A percentile compares a stretch with the other conserved stretches of the same genome.
Evolutionary conservation across 30 jellyfish, hydroid and myxozoan species (phyloP).

Genomic region (Clytia hemisphaerica): DNA sequence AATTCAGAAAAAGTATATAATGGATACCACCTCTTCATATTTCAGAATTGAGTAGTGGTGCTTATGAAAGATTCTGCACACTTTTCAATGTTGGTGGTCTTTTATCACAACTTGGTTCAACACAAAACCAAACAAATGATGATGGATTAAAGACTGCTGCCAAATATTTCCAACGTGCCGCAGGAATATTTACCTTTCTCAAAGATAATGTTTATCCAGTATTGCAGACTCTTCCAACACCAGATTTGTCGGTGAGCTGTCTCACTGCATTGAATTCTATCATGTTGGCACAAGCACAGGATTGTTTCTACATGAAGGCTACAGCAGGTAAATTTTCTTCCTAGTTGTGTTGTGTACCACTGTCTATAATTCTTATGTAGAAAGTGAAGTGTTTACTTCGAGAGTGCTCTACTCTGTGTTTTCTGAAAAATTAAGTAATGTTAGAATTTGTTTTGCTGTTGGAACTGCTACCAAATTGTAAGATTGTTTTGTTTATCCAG

Average conservation of each 20-base stretch:
- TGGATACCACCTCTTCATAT: not conserved
- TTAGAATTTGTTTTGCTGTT: too few relatives aligned
- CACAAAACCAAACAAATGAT: conserved; percentile 68
- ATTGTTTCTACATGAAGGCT: conserved; percentile 83
- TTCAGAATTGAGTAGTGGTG: conserved; percentile 86
- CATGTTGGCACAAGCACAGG: conserved; percentile 98
- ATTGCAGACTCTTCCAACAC: conserved; percentile 77
- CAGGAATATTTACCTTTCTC: conserved; percentile 73
- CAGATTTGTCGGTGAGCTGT: conserved; percentile 84
- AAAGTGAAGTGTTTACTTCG: too few relatives aligned
- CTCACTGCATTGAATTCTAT: conserved; percentile 68
- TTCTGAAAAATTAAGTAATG: too few relatives aligned
- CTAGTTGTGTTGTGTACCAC: too few relatives aligned
- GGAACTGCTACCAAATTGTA: too few relatives aligned
- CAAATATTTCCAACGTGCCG: conserved; percentile 83
- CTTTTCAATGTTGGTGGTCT: conserved; percentile 81
- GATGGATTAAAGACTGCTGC: conserved; percentile 96
- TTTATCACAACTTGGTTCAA: conserved; percentile 68
- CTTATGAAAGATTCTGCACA: conserved; percentile 82
- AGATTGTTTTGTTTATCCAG: too few relatives aligned
- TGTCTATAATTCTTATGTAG: too few relatives aligned
- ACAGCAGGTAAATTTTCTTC: conserved; percentile 64
- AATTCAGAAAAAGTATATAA: not conserved
- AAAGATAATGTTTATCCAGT: conserved; percentile 87
- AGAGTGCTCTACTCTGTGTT: too few relatives aligned